Evolutionary conservation across 2,888 invertebrate species (phyloP).

Genomic region (Idaea aversata): DNA sequence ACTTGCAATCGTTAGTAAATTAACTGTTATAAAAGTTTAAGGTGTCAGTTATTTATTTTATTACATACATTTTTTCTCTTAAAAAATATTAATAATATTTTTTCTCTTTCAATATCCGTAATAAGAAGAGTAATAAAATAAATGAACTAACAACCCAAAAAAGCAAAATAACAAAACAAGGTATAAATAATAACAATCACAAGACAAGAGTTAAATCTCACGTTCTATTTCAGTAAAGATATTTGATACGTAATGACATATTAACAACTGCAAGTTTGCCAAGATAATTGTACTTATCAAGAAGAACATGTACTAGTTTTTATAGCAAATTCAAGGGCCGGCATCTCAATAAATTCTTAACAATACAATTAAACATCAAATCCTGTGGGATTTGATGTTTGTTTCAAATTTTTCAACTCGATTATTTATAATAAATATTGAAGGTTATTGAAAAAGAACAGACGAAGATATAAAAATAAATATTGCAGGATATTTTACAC

Average conservation of each 20-base stretch:
- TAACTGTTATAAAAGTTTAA: neutral
- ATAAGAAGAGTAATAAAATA: neutral
- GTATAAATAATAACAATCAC: neutral
- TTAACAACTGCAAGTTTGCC: neutral
- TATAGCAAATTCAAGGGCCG: neutral
- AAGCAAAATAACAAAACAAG: neutral
- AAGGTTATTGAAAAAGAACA: neutral
- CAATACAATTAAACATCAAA: neutral
- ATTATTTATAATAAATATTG: neutral
- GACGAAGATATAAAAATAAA: too few species aligned
- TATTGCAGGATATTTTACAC: too few species aligned
- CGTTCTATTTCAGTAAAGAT: neutral
- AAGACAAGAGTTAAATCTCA: neutral
- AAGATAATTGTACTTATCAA: neutral
- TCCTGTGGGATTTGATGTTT: neutral
- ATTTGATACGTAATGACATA: neutral
- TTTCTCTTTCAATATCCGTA: too few species aligned
- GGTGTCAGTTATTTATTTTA: neutral
- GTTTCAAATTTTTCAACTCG: neutral
- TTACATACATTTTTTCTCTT: neutral
- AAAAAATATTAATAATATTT: neutral
- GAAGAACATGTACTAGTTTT: neutral
- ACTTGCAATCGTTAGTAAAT: neutral
- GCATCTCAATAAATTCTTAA: neutral
- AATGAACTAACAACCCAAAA: neutral